Conservation (phyloP, 1,140 invertebrate genomes). For the Diorhabda elongata region DNA sequence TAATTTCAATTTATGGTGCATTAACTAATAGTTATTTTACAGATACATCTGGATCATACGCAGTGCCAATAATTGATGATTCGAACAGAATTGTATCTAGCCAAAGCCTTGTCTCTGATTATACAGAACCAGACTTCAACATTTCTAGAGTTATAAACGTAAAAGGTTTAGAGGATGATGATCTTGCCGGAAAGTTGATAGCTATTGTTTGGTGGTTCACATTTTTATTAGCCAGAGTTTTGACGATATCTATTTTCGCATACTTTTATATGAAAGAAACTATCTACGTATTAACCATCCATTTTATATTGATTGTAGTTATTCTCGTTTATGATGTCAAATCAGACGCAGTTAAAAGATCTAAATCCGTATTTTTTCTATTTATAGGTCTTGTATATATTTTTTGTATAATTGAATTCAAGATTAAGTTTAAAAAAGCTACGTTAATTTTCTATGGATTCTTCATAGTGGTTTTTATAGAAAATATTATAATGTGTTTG, state of each 20-base stretch:
- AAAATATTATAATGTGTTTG: constrained; percentile 61
- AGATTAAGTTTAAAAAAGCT: constrained; percentile 66
- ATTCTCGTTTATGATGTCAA: constrained; percentile 43
- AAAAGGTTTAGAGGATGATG: constrained; percentile 53
- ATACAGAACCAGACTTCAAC: constrained; percentile 31
- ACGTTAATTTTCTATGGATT: constrained; percentile 62
- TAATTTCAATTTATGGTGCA: too few species aligned
- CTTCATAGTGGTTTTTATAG: constrained; percentile 58
- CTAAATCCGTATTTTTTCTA: constrained; percentile 53
- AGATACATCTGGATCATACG: too few species aligned
- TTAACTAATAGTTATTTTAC: too few species aligned
- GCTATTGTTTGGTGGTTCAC: constrained; percentile 68
- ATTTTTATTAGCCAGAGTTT: constrained; percentile 62
- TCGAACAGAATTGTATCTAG: constrained; percentile 13
- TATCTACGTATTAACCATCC: constrained; percentile 34
- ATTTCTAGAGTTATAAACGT: constrained; percentile 27
- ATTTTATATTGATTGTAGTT: constrained; percentile 35
- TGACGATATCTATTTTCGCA: constrained; percentile 65
- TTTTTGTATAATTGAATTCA: constrained; percentile 70
- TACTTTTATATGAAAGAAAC: constrained; percentile 60
- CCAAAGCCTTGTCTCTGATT: neutral
- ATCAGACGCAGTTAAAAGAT: constrained; percentile 33
- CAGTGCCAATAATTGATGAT: constrained; percentile 26
- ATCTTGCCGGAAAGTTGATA: constrained; percentile 59
- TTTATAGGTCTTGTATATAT: constrained; percentile 67